Percentiles rank a stretch among this genome's conserved stretches.
phyloP scores from a whole-genome alignment of 2,797 vertebrate species.

The Pelobates cultripes region DNA sequence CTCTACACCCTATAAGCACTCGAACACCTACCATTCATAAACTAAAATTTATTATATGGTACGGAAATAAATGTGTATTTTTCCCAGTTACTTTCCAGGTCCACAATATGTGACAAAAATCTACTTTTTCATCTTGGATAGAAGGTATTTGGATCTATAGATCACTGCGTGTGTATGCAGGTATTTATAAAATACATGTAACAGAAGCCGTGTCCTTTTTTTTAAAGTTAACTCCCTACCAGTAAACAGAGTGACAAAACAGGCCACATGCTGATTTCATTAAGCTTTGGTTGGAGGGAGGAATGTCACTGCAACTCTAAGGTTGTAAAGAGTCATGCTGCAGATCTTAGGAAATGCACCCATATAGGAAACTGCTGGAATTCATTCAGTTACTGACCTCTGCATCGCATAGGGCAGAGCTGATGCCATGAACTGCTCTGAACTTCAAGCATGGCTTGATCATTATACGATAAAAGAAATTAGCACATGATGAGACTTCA shows the following conservation, averaged over 20 bases:
- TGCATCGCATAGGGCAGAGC: slow-evolving; percentile 14
- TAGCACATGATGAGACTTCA: background rate
- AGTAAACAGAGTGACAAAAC: slow-evolving; percentile 20
- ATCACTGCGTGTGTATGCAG: too few species aligned
- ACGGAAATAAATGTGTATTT: too few species aligned
- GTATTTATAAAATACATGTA: too few species aligned
- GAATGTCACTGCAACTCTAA: slow-evolving; percentile 16
- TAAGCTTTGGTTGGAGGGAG: slow-evolving; percentile 18
- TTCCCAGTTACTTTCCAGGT: too few species aligned
- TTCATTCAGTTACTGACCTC: slow-evolving; percentile 42
- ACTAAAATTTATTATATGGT: too few species aligned
- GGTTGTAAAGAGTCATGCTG: slow-evolving; percentile 29
- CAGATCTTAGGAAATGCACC: slow-evolving; percentile 16
- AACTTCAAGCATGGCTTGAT: slow-evolving; percentile 5
- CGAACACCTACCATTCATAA: too few species aligned
- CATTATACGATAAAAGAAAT: background rate
- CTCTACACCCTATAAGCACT: too few species aligned
- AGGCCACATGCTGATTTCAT: slow-evolving; percentile 50
- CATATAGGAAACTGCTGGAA: slow-evolving; percentile 25
- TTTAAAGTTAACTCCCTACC: background rate
- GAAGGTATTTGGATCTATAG: too few species aligned
- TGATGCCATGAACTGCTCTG: background rate
- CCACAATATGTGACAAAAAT: too few species aligned
- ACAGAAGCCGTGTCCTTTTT: too few species aligned
- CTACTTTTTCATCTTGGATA: too few species aligned